These are phyloP conservation scores for Drosophila mojavensis DNA, from an alignment of 1,140 invertebrate species.

Conservation along the genomic window DNA sequence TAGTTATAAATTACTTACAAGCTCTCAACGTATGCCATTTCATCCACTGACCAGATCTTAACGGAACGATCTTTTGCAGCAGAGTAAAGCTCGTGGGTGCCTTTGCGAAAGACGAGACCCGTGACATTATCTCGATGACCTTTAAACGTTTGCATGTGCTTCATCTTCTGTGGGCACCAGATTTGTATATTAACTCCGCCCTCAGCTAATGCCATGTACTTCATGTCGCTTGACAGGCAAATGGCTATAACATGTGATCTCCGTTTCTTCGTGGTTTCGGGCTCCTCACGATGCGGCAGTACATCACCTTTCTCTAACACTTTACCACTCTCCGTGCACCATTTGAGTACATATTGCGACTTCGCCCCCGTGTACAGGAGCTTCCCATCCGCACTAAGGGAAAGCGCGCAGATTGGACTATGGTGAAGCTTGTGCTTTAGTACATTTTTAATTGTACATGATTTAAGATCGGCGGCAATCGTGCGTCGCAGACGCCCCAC, in stretches of 20 bases:
- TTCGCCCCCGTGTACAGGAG: conserved; percentile 94
- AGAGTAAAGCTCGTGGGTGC: conserved; percentile 95
- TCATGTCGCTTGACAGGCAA: conserved; percentile 92
- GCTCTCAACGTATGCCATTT: conserved; percentile 98
- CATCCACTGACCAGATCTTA: conserved; percentile 97
- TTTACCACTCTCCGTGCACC: conserved; percentile 85
- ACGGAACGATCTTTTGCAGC: conserved; percentile 93
- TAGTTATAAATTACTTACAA: conserved; percentile 86
- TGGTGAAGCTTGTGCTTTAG: conserved; percentile 90
- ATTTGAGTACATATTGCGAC: conserved; percentile 95
- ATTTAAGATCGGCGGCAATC: conserved; percentile 88
- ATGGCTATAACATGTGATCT: conserved; percentile 87
- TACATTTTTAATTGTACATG: conserved; percentile 84
- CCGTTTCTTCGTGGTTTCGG: conserved; percentile 84
- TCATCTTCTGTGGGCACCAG: conserved; percentile 91
- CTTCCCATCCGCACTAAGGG: conserved; percentile 90
- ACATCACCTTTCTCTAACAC: conserved; percentile 69
- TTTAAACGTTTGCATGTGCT: conserved; percentile 92
- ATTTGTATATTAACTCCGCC: conserved; percentile 91
- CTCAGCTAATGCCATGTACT: conserved; percentile 94
- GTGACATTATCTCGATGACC: conserved; percentile 91
- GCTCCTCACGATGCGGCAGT: conserved; percentile 85
- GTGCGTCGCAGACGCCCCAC: conserved; percentile 90
- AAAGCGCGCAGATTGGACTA: conserved; percentile 92
- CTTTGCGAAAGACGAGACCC: conserved; percentile 93